Conservation (phyloP, 2,888 invertebrate genomes). For the Eremobia ochroleuca region DNA sequence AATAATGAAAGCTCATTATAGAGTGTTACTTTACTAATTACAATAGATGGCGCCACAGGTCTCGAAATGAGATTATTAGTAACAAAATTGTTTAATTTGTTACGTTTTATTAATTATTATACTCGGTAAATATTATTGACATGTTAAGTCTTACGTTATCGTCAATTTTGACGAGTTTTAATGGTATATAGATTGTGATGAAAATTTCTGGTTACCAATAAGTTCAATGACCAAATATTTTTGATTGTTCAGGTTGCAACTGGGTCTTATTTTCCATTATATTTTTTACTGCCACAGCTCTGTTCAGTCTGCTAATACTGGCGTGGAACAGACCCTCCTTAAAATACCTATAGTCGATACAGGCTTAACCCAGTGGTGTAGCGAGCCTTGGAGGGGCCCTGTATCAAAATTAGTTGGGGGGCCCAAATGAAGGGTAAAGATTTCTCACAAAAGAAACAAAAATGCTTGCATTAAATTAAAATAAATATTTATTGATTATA, state of each 20-base stretch:
- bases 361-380: no score
- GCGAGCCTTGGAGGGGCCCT: no score
- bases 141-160: neutral
- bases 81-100: constrained; percentile 9
- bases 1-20: constrained; percentile 56
- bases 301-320: neutral
- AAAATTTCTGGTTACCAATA: neutral
- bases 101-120: neutral
- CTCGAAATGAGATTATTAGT: constrained; percentile 52
- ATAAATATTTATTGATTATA: no score
- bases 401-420: no score
- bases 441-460: no score
- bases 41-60: constrained; percentile 86
- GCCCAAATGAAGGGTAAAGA: no score
- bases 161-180: neutral
- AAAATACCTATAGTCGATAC: neutral
- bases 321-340: neutral
- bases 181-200: neutral
- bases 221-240: neutral
- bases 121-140: neutral
- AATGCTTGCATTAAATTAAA: no score
- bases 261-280: neutral
- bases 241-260: neutral
- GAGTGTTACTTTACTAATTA: constrained; percentile 76
- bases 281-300: neutral